These are phyloP conservation scores for Drosophila merina DNA, from an alignment of 2,888 invertebrate genomes.

Conservation along the genomic window DNA sequence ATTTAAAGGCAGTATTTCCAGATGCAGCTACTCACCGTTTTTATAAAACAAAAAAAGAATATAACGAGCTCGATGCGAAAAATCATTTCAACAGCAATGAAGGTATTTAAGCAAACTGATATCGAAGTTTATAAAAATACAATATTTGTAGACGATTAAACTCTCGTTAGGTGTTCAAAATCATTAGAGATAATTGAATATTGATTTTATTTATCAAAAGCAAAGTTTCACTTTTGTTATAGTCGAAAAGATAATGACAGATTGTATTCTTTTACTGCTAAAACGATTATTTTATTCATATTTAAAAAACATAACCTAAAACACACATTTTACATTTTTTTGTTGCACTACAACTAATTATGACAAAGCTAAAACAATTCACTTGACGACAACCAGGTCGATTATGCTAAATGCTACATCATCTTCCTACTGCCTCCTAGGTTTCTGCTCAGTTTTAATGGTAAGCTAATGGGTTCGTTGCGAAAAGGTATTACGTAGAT, in stretches of 20 bases:
- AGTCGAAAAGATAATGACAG: no score
- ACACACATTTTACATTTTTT: constrained; percentile 66
- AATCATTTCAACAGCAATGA: constrained; percentile 1
- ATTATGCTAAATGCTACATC: constrained; percentile 31
- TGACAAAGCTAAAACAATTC: constrained; percentile 41
- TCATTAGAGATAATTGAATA: neutral
- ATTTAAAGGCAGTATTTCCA: no score
- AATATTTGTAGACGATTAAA: neutral
- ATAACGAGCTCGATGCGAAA: neutral
- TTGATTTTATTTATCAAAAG: neutral
- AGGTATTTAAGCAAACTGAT: neutral
- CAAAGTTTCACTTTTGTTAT: no score
- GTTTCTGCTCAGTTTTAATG: neutral
- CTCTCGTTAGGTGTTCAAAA: neutral
- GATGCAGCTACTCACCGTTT: neutral
- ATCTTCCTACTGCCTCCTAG: constrained; percentile 7
- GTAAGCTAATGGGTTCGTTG: constrained; percentile 3
- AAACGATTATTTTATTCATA: constrained; percentile 66
- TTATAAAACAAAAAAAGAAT: neutral
- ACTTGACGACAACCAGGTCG: constrained; percentile 45
- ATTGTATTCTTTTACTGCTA: constrained; percentile 39
- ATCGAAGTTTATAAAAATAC: neutral
- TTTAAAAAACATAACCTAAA: constrained; percentile 59
- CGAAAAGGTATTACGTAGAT: constrained; percentile 74
- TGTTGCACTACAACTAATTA: constrained; percentile 42